Conservation (phyloP, 2,888 invertebrate species). For the Drosophila macrothrix region DNA sequence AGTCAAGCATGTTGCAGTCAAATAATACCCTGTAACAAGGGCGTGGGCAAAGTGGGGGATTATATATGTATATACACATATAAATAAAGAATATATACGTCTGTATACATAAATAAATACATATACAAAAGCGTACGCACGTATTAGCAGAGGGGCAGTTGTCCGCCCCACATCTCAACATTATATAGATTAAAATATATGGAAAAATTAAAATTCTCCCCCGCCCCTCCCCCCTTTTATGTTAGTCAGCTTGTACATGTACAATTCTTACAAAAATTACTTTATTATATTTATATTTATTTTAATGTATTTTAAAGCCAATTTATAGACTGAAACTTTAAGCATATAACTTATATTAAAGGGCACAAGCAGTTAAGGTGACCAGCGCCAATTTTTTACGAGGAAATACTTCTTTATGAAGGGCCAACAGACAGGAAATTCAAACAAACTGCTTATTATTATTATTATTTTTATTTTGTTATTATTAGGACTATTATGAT, state of each 20-base stretch:
- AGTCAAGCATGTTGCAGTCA: background rate
- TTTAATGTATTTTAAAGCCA: background rate
- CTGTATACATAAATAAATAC: background rate
- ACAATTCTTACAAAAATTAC: background rate
- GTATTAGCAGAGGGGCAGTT: background rate
- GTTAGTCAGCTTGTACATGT: background rate
- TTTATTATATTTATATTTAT: background rate
- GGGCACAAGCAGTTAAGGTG: too few species aligned
- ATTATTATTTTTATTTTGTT: background rate
- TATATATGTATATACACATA: background rate
- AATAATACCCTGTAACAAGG: slow-evolving; percentile 14
- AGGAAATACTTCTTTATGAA: background rate
- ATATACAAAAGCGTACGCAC: background rate
- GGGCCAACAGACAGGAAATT: too few species aligned
- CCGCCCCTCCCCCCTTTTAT: background rate
- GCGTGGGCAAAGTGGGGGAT: background rate
- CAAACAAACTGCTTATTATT: slow-evolving; percentile 3
- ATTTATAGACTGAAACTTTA: background rate
- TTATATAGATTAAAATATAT: background rate
- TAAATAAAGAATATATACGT: background rate
- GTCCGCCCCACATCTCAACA: background rate
- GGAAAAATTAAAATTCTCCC: too few species aligned
- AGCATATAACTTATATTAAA: background rate
- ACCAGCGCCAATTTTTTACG: background rate
- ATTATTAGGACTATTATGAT: slow-evolving; percentile 55